phyloP scores from a whole-genome alignment of 2,888 invertebrate genomes.

The Amphipoea lucens region DNA sequence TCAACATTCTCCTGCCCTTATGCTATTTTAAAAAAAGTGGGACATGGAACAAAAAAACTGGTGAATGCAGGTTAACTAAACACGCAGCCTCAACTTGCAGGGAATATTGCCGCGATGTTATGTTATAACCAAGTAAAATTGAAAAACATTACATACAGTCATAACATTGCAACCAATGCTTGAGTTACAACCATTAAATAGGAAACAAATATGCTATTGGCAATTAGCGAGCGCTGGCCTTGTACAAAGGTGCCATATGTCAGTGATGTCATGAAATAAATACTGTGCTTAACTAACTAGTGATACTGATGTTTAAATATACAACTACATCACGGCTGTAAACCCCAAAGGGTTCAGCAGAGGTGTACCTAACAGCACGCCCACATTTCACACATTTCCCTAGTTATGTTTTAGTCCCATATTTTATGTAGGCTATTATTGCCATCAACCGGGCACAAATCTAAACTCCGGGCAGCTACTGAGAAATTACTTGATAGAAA shows the following conservation, averaged over 20 bases:
- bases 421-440: not conserved
- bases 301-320: constrained; percentile 23
- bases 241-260: constrained; percentile 43
- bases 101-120: not conserved
- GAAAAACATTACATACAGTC: not conserved
- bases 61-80: not conserved
- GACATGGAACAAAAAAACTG: not conserved
- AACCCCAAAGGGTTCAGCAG: not conserved
- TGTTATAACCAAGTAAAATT: not conserved
- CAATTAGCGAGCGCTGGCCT: constrained; percentile 43
- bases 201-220: constrained; percentile 47
- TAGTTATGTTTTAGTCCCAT: not conserved
- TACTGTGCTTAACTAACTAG: constrained; percentile 16
- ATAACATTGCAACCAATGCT: constrained; percentile 14
- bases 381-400: too few species aligned
- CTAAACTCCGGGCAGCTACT: too few species aligned
- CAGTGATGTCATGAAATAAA: constrained; percentile 53
- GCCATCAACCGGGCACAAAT: not conserved
- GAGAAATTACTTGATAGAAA: not conserved
- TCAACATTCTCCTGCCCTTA: too few species aligned
- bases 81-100: not conserved
- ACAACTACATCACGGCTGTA: not conserved
- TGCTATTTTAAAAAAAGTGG: not conserved
- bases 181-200: constrained; percentile 31
- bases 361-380: not conserved